Base-by-base conservation (phyloP, 2,797 vertebrate species). In the Pteropus rufus region DNA sequence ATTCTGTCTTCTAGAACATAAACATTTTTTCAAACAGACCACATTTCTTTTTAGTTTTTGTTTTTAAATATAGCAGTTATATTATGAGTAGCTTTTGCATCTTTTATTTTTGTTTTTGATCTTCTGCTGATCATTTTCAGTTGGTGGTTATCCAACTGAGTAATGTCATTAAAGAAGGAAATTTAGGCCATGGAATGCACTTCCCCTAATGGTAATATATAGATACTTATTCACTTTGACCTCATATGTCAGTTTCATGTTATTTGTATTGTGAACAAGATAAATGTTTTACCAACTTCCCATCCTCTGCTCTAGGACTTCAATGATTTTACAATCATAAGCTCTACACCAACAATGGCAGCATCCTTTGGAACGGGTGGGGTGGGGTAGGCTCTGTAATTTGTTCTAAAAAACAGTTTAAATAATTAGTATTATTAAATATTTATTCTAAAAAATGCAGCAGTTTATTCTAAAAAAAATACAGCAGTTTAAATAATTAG, bases 31-130 rank as follows among this genome's bases (percentile, higher is more conserved):
- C 58, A 89, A 67, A 89, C 44, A 86, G 36, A 67, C 67, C 31
- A 88, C n/a, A 52, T 94, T 89, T 97, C 24, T 96, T 93, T 69
- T 60, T 67, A 15, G 36, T 65, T 90, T 95, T 54, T 90, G 41
- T 72, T 95, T 83, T 93, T 89, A 93, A 93, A 67, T 94, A 76
- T 11, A 96, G 34, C 77, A 83, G 29, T 80, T 87, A 34, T 26
- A 64, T 44, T 72, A 70, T 86, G 26, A 94, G 3, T 83, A 88
- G 26, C 56, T 89, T 95, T 88, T 73, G n/a, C 26, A 73, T 60
- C 67, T 88, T 94, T 96, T 93, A 91, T 97, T 92, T 94, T 83
- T 95, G 58, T 65, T 93, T 96, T 97, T 95, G 83, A 87, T 95
- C 82, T 65, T 93, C 70, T 89, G 49, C 70, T 89, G 49, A 92